Base-by-base conservation (phyloP, 2,113 vertebrate species). In the Rhea americana region DNA sequence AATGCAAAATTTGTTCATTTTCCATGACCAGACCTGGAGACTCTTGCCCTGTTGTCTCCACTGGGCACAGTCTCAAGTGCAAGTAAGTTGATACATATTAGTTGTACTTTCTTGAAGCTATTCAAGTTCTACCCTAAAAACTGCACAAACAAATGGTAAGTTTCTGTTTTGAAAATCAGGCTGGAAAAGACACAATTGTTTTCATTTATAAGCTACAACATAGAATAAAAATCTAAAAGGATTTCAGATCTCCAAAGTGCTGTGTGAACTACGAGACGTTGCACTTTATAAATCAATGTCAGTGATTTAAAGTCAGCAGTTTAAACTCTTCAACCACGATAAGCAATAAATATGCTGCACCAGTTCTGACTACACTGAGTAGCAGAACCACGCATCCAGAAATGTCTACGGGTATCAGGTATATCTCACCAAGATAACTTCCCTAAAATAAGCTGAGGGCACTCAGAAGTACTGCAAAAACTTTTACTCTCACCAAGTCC, bases 401-500 rank as follows among this genome's bases (percentile, higher is more conserved):
- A 37, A n/a, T 7, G 26, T 53, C 14, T 24, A 73, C 32, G 24
- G 13, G 5, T 26, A 83, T 22, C 26, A 68, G 37, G 28, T 71
- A 81, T n/a, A 56, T 14, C 80, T 66, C 32, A 76, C 37, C 35
- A 78, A 73, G 21, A 67, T 25, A 59, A 65, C 78, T 74, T 39
- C 35, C 48, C 28, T 62, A 53, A 80, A 78, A 53, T 25, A 21
- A 20, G 51, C 66, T 76, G 58, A 82, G 86, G 18, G 30, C 51
- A 61, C 32, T 66, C 16, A 81, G 65, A 70, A 82, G 35, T 32
- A 67, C 48, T 62, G 70, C 22, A 74, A 93, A 28, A 26, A 32
- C 9, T 15, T 1, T 10, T 55, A 84, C 76, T 93, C 98, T 98
- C 93, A 98, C 98, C 98, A 10, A 99, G 95, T 55, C 97, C 98